Evolutionary conservation across 2,113 vertebrate genomes (phyloP).

Genomic region (Bucco capensis): DNA sequence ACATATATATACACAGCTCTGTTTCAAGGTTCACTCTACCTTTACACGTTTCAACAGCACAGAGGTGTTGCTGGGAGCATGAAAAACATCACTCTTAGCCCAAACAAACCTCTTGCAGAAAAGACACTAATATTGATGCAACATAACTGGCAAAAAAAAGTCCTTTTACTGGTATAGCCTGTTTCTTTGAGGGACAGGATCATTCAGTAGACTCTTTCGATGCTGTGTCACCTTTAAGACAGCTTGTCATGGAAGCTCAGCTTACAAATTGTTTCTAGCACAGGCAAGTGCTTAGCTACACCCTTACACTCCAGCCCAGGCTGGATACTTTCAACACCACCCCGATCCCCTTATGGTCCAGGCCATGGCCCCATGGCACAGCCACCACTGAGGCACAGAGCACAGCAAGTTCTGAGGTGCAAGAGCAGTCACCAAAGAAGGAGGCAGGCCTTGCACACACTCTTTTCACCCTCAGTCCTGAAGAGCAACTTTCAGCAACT

Average conservation of each 20-base stretch:
- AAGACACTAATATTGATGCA: neutral
- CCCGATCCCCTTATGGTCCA: neutral
- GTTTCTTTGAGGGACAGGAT: neutral
- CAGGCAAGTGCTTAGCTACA: neutral
- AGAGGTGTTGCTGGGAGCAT: neutral
- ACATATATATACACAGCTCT: neutral
- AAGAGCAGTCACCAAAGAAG: neutral
- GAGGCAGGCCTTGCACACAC: neutral
- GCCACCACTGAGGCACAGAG: neutral
- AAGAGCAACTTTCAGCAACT: neutral
- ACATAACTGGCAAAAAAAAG: neutral
- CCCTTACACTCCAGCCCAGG: too few species aligned
- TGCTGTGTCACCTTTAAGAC: neutral
- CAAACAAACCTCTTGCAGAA: neutral
- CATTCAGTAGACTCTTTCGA: neutral
- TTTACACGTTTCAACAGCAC: neutral
- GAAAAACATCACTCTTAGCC: neutral
- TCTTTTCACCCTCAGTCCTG: neutral
- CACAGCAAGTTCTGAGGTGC: neutral
- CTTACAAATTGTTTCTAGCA: neutral
- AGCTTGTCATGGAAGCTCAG: neutral
- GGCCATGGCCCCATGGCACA: accelerated
- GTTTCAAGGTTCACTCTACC: neutral
- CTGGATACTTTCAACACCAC: neutral
- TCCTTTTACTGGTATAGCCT: neutral